Base-by-base conservation (phyloP, 2,797 vertebrate species). In the Neosilurus mollespiculum region DNA sequence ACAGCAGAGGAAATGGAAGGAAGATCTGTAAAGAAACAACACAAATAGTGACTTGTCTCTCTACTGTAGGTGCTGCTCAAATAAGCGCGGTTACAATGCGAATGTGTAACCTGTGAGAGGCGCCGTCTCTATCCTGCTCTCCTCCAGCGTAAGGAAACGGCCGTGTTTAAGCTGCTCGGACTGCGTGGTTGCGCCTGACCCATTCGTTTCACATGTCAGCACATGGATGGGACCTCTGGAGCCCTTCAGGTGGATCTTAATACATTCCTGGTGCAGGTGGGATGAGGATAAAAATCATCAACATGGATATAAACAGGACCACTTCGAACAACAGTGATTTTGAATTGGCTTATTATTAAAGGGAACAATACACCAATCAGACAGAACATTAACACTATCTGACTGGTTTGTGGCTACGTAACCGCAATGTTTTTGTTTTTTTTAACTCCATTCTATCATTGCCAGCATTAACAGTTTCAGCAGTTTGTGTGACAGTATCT, bases 171-270 rank as follows among this genome's bases (percentile, higher is more conserved):
- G 2, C 6, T 81, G 75, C 8, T 78, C 79, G 0, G 82, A 18
- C 54, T 73, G n/a, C 2, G 53, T n/a, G 43, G 14, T 34, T 49
- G 76, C n/a, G 8, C 24, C 69, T 1, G 34, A 24, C 2, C 56
- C 80, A 0, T 93, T 93, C n/a, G 95, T 89, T 9, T 97, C 96
- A 78, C 96, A 96, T 0, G 96, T 89, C 87, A 94, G 89, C 1
- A 97, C 95, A 0, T 92, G 90, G 77, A 98, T 96, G 49, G 97
- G 96, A 11, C 97, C 96, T 49, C 89, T 93, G 49, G 92, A 94
- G 71, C 94, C 96, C 86, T 94, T 96, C 82, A 99, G 92, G 0
- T 95, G 95, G n/a, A 98, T 90, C 85, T 96, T 93, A 91, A 98
- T 94, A 10, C 90, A 93, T 78, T 97, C 94, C 97, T 99, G 82